These are phyloP conservation scores for Nasonia longicornis DNA, from an alignment of 1,140 invertebrate species.

Conservation along the genomic window DNA sequence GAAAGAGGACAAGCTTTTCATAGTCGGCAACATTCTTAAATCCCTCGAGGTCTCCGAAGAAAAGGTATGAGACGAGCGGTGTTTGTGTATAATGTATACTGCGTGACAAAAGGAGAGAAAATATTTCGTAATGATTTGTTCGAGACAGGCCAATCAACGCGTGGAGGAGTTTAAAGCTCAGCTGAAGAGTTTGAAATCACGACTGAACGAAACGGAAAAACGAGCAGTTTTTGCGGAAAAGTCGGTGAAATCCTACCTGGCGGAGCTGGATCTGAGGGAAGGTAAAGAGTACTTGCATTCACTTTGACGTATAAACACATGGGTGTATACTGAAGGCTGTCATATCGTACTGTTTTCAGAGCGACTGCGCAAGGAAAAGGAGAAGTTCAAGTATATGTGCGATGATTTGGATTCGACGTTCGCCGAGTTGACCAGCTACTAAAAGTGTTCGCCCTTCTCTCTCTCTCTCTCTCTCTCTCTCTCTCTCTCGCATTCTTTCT, in stretches of 20 bases:
- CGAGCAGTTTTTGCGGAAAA: slow-evolving; percentile 86
- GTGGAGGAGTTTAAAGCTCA: slow-evolving; percentile 87
- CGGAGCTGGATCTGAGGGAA: slow-evolving; percentile 88
- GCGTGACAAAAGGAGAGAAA: not conserved
- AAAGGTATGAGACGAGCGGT: slow-evolving; percentile 80
- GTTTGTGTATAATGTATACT: not conserved
- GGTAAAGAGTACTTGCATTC: slow-evolving; percentile 66
- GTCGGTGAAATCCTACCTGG: slow-evolving; percentile 85
- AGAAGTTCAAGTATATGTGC: slow-evolving; percentile 77
- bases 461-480: not conserved
- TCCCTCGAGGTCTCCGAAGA: slow-evolving; percentile 99
- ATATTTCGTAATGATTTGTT: not conserved
- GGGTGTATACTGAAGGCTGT: no score
- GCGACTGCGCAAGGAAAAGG: slow-evolving; percentile 81
- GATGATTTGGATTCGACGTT: slow-evolving; percentile 90
- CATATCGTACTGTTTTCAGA: slow-evolving; percentile 67
- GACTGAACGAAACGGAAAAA: slow-evolving; percentile 85
- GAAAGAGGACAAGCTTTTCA: slow-evolving; percentile 97
- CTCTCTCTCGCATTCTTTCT: slow-evolving; percentile 2
- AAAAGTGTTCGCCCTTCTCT: slow-evolving; percentile 49
- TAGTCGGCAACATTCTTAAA: slow-evolving; percentile 99
- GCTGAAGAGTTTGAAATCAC: slow-evolving; percentile 79
- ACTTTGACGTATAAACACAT: no score
- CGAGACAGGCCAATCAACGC: slow-evolving; percentile 79
- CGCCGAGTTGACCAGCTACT: slow-evolving; percentile 81